A percentile compares a stretch with the other conserved stretches of the same genome.
Evolutionary conservation across 2,888 invertebrate species (phyloP).

Genomic region (Mylabris sibirica): DNA sequence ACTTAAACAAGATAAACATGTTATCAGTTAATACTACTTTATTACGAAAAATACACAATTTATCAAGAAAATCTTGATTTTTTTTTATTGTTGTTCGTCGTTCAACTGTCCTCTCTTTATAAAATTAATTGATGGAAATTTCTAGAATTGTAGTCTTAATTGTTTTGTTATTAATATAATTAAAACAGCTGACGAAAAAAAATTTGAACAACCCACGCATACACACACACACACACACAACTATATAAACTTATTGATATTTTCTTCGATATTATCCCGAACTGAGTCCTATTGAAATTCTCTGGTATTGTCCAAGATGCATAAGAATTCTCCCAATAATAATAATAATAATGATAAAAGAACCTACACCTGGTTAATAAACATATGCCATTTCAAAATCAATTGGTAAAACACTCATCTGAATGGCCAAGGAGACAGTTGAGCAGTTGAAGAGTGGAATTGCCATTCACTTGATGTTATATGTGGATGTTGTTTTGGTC

Average conservation of each 20-base stretch:
- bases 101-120: neutral
- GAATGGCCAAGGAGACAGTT: conserved; percentile 50
- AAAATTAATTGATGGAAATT: neutral
- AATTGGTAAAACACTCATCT: conserved; percentile 51
- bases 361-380: conserved; percentile 47
- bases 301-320: conserved; percentile 28
- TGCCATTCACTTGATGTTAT: conserved; percentile 27
- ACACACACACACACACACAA: neutral
- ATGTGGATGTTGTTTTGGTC: conserved; percentile 33
- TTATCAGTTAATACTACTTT: conserved; percentile 5
- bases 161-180: neutral
- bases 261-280: neutral
- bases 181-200: neutral
- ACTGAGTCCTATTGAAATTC: conserved; percentile 31
- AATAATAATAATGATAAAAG: no score
- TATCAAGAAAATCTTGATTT: neutral
- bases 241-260: no score
- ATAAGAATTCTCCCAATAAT: conserved; percentile 27
- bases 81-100: neutral
- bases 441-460: conserved; percentile 40
- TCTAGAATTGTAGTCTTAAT: neutral
- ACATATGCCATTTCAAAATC: conserved; percentile 49
- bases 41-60: neutral
- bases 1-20: conserved; percentile 8
- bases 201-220: neutral